Conservation (phyloP, 92 coral and sea anemone species). For the Zoanthus sociatus region DNA sequence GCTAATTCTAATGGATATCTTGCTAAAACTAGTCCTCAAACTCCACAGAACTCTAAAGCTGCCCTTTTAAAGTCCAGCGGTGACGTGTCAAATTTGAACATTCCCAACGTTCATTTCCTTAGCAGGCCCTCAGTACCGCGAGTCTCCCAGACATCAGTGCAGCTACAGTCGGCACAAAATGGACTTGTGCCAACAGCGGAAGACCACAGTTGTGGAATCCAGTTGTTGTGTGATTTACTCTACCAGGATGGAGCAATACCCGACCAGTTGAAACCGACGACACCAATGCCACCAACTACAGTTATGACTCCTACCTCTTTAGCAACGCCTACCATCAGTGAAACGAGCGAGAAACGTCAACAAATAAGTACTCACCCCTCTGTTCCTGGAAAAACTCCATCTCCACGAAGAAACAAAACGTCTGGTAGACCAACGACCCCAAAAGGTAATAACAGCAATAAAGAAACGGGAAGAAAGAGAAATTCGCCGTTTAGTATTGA, state of each 20-base stretch:
- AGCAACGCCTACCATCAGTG: constrained; percentile 36
- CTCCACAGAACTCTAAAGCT: not conserved
- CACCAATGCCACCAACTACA: constrained; percentile 27
- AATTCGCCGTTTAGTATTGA: constrained; percentile 87
- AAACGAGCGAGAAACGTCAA: constrained; percentile 47
- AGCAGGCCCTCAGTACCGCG: not conserved
- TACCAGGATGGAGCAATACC: constrained; percentile 76
- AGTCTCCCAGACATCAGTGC: constrained; percentile 10
- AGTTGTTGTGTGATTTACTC: constrained; percentile 82
- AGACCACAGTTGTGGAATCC: constrained; percentile 80
- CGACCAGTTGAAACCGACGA: constrained; percentile 46
- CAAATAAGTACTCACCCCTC: constrained; percentile 41
- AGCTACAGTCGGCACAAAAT: not conserved
- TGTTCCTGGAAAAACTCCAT: constrained; percentile 40
- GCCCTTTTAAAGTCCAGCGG: not conserved
- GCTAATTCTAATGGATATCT: not conserved
- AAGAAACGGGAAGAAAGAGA: constrained; percentile 54
- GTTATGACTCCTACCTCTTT: constrained; percentile 42
- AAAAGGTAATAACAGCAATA: constrained; percentile 16
- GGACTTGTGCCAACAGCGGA: constrained; percentile 40
- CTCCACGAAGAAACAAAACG: constrained; percentile 20
- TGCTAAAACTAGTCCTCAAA: not conserved
- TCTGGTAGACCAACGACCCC: constrained; percentile 36
- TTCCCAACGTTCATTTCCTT: constrained; percentile 1
- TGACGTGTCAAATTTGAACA: constrained; percentile 3